Base-by-base conservation (phyloP, 2,113 vertebrate genomes). In the Morone saxatilis region DNA sequence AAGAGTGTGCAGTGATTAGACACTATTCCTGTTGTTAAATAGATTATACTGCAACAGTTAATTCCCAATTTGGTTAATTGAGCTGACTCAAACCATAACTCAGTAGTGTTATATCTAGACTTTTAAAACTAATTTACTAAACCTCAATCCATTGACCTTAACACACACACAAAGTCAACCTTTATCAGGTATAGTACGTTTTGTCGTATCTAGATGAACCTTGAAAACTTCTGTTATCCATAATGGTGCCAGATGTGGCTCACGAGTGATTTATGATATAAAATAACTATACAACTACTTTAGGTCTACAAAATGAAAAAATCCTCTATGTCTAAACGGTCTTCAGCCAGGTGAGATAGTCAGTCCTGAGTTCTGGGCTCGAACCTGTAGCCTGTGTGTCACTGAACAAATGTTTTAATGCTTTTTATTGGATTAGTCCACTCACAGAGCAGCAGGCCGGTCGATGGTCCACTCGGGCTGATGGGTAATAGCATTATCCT, bases 401-500 rank as follows among this genome's bases (percentile, higher is more conserved):
- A 92, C 88, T 67, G 88, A 93, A 95, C 94, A 95, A 94, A 95
- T 94, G 95, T 96, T 93, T 93, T 95, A 94, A 93, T 90, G 94
- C 92, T 93, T 88, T 91, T 95, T 92, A 95, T 96, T 62, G 83
- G 92, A 95, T 95, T 94, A 94, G 92, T 68, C 78, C 90, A 89
- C 90, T 94, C 90, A 90, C 71, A 88, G 83, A 91, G 88, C 93
- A 88, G 94, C 81, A 69, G 90, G 63, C 84, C 40, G 92, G 91
- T 95, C 94, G 93, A 95, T 95, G 90, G 71, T 84, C 91, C 86
- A 88, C 91, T 93, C 83, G 71, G 94, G 74, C 92, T 81, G 93
- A 94, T 86, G 92, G 92, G 81, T 96, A 95, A 96, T 93, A 72
- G 76, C 78, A 94, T 95, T 95, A 94, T 86, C 66, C 83, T 74